These are phyloP conservation scores for Abrostola triplasia DNA, from an alignment of 2,888 invertebrate species.

Conservation along the genomic window DNA sequence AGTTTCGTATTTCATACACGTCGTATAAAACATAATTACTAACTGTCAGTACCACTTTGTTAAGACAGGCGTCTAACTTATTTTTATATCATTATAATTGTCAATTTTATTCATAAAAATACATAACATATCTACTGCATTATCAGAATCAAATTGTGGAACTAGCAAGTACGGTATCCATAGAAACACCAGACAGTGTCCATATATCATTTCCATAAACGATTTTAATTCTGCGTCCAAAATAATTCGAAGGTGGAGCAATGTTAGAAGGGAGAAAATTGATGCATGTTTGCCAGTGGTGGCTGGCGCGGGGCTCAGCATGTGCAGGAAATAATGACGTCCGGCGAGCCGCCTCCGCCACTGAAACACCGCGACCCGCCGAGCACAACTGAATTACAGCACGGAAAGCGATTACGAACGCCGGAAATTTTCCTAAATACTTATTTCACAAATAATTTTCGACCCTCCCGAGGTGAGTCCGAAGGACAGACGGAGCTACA, in stretches of 20 bases:
- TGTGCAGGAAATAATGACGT: constrained; percentile 80
- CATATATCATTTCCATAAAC: not conserved
- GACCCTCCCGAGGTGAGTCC: constrained; percentile 3
- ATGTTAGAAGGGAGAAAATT: constrained; percentile 24
- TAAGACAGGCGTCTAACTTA: too few relatives aligned
- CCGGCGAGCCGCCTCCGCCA: constrained; percentile 73
- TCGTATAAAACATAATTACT: constrained; percentile 29
- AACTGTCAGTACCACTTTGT: constrained; percentile 8
- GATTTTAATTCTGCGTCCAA: not conserved
- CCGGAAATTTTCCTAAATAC: constrained; percentile 73
- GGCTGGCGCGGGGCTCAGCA: constrained; percentile 45
- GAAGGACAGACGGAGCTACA: constrained; percentile 13
- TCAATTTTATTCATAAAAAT: constrained; percentile 1
- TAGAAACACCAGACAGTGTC: too few relatives aligned
- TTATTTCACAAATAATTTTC: constrained; percentile 64
- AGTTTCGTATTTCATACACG: constrained; percentile 32
- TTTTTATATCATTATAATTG: too few relatives aligned
- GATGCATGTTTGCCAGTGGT: constrained; percentile 36
- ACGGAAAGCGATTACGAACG: constrained; percentile 73
- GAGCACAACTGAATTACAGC: constrained; percentile 71
- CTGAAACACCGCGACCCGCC: constrained; percentile 72
- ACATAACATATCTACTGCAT: constrained; percentile 1
- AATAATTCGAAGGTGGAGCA: constrained; percentile 3
- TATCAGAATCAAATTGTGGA: too few relatives aligned
- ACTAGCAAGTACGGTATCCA: too few relatives aligned